Percentiles rank a stretch among this genome's conserved stretches.
Conservation (phyloP, 2,113 vertebrate species). For the Cyphotilapia sp. region DNA sequence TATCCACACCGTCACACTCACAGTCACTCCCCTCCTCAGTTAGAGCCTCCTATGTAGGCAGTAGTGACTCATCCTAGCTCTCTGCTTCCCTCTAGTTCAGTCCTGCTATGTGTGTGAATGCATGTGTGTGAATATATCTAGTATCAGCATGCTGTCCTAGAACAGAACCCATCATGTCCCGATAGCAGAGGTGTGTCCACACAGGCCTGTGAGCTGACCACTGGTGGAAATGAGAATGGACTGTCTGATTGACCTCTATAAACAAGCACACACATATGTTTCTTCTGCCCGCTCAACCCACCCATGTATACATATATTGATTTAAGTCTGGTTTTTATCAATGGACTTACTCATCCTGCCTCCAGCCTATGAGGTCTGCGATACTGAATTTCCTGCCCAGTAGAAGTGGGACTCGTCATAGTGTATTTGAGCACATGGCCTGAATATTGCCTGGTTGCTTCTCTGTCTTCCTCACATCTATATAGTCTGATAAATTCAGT, state of each 20-base stretch:
- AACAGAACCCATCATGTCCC: constrained; percentile 20
- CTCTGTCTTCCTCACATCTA: neutral
- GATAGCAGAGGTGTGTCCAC: constrained; percentile 37
- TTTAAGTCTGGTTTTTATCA: constrained; percentile 27
- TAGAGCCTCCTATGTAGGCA: constrained; percentile 62
- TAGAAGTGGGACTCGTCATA: neutral
- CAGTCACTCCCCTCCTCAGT: constrained; percentile 28
- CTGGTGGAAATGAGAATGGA: constrained; percentile 41
- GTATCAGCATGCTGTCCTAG: constrained; percentile 33
- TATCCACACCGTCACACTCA: constrained; percentile 26
- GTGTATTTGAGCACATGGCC: neutral
- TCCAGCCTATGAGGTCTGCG: constrained; percentile 5
- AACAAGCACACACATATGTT: constrained; percentile 4
- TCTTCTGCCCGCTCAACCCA: neutral
- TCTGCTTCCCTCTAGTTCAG: constrained; percentile 30
- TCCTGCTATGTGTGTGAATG: neutral
- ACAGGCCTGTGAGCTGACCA: constrained; percentile 5
- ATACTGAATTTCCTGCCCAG: neutral
- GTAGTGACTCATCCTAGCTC: constrained; percentile 67
- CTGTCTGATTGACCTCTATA: constrained; percentile 23
- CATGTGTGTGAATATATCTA: constrained; percentile 4
- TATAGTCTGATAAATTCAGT: neutral
- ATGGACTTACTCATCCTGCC: constrained; percentile 48
- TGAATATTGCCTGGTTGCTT: neutral
- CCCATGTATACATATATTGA: constrained; percentile 16